These are phyloP conservation scores for Montifringilla adamsi DNA, from an alignment of 2,113 vertebrate genomes.

Conservation along the genomic window DNA sequence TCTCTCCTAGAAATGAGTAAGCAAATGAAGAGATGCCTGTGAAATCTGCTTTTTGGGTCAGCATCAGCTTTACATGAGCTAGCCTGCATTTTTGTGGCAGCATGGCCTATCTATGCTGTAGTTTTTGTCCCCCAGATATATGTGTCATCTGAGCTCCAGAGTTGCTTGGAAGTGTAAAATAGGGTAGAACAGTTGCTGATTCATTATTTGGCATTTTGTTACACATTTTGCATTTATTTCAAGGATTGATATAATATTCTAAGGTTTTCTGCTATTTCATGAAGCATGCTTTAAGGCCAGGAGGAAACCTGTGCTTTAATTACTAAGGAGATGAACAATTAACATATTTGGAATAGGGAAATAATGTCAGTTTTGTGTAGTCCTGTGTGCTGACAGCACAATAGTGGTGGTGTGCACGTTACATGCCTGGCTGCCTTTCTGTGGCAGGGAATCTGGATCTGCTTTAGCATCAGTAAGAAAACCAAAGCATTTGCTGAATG, in stretches of 20 bases:
- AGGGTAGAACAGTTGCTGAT: neutral
- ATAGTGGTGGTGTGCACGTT: neutral
- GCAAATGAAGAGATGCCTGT: slow-evolving; percentile 12
- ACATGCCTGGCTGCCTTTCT: neutral
- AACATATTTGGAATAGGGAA: neutral
- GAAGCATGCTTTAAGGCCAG: neutral
- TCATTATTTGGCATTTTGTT: neutral
- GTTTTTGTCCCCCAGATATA: slow-evolving; percentile 1
- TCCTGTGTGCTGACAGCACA: neutral
- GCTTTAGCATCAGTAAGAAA: neutral
- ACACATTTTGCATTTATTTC: neutral
- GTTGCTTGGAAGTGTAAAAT: neutral
- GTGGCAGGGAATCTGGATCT: neutral
- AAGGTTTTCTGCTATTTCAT: neutral
- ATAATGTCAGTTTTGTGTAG: neutral
- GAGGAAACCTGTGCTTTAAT: neutral
- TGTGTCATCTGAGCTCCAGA: slow-evolving; percentile 5
- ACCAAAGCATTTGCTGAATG: neutral
- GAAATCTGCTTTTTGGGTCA: slow-evolving; percentile 32
- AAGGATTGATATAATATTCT: neutral
- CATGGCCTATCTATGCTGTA: neutral
- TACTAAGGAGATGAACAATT: slow-evolving; percentile 3
- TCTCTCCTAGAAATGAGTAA: slow-evolving; percentile 33
- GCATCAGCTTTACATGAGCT: neutral
- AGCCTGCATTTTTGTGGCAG: slow-evolving; percentile 34